Conservation (phyloP, 2,888 invertebrate species). For the Acronicta aceris region DNA sequence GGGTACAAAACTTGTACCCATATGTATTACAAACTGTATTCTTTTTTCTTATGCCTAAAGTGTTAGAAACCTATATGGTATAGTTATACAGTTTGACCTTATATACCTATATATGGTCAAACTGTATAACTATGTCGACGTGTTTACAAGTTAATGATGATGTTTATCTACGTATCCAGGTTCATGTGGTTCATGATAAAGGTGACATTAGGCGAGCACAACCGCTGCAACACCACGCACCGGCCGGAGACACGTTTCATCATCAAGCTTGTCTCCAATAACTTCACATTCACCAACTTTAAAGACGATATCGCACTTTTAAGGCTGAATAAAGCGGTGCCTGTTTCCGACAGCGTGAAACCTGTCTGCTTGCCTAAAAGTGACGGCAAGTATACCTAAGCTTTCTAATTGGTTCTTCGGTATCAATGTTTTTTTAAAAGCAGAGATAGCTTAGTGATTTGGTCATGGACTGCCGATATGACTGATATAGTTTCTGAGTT, state of each 20-base stretch:
- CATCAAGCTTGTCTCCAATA: constrained; percentile 92
- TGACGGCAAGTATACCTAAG: constrained; percentile 85
- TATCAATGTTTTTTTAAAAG: no score
- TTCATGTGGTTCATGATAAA: constrained; percentile 98
- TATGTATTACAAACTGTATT: no score
- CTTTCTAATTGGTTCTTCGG: no score
- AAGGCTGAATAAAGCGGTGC: constrained; percentile 93
- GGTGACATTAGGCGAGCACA: constrained; percentile 95
- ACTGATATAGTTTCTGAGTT: no score
- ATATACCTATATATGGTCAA: no score
- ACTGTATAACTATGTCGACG: no score
- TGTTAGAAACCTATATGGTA: no score
- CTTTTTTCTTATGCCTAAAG: no score
- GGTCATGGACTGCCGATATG: no score
- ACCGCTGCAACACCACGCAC: constrained; percentile 92
- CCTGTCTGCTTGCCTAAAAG: constrained; percentile 94
- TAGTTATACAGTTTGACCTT: no score
- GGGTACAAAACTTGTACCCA: no score
- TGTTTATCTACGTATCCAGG: constrained; percentile 77
- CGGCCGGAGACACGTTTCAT: constrained; percentile 94
- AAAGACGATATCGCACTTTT: constrained; percentile 95
- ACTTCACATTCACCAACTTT: constrained; percentile 95
- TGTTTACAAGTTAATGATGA: neutral
- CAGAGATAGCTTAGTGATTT: no score
- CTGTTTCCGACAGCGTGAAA: constrained; percentile 93